Conservation (phyloP, 2,888 invertebrate species). For the Siphlonurus alternatus region DNA sequence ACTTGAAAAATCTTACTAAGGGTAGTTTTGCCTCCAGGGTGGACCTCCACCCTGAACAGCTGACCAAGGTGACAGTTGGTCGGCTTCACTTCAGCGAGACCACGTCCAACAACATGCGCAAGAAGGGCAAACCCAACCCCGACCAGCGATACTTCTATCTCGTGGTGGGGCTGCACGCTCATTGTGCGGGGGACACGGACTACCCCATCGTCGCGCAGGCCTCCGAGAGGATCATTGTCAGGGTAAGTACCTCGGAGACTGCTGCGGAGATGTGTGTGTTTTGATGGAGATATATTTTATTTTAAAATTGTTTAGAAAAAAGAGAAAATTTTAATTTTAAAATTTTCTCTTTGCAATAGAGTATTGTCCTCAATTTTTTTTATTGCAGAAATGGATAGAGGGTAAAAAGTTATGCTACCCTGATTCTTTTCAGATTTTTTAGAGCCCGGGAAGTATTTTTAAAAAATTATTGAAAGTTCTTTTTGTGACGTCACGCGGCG, state of each 20-base stretch:
- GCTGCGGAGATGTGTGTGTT: too few species aligned
- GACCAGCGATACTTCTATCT: slow-evolving; percentile 95
- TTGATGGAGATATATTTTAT: too few species aligned
- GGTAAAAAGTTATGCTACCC: too few species aligned
- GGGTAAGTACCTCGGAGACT: slow-evolving; percentile 41
- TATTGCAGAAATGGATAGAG: too few species aligned
- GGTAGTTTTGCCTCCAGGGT: slow-evolving; percentile 36
- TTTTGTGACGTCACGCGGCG: too few species aligned
- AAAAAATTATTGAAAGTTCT: too few species aligned
- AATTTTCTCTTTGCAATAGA: too few species aligned
- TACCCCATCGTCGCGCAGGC: slow-evolving; percentile 74
- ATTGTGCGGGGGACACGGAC: slow-evolving; percentile 47
- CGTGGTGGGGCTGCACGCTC: slow-evolving; percentile 84
- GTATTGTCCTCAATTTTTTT: too few species aligned
- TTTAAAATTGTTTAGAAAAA: too few species aligned
- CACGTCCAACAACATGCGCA: slow-evolving; percentile 97
- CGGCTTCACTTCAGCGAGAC: slow-evolving; percentile 96
- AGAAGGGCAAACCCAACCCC: slow-evolving; percentile 96
- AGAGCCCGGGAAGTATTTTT: too few species aligned
- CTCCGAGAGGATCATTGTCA: slow-evolving; percentile 91
- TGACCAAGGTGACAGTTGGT: slow-evolving; percentile 88
- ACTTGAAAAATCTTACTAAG: neutral
- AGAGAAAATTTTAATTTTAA: too few species aligned
- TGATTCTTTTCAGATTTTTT: too few species aligned
- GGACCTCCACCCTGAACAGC: slow-evolving; percentile 70